These are phyloP conservation scores for Caenorhabditis macrosperma DNA, from an alignment of 2,888 invertebrate genomes.

Conservation along the genomic window DNA sequence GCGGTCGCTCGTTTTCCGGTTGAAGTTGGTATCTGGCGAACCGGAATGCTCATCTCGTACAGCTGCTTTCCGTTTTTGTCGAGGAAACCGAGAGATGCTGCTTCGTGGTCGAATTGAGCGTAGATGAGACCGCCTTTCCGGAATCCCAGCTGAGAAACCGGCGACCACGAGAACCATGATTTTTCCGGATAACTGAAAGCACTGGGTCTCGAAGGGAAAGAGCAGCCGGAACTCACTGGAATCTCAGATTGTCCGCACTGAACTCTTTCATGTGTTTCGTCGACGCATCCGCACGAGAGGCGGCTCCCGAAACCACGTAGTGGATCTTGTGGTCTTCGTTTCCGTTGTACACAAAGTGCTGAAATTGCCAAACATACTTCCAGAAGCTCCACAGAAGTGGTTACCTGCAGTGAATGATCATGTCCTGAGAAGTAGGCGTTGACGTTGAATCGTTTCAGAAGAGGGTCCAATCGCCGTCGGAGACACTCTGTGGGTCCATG, in stretches of 20 bases:
- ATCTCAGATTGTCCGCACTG: constrained; percentile 38
- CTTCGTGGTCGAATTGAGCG: constrained; percentile 59
- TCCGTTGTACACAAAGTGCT: constrained; percentile 67
- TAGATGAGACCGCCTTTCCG: constrained; percentile 80
- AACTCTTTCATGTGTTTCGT: constrained; percentile 75
- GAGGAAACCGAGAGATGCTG: constrained; percentile 37
- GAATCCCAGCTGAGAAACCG: constrained; percentile 75
- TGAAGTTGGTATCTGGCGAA: constrained; percentile 19
- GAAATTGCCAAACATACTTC: too few relatives aligned
- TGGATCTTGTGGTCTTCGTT: constrained; percentile 75
- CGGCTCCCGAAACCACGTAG: constrained; percentile 82
- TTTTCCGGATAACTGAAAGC: constrained; percentile 78
- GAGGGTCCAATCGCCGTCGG: constrained; percentile 80
- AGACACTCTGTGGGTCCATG: constrained; percentile 83
- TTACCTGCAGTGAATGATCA: constrained; percentile 82
- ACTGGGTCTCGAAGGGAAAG: neutral
- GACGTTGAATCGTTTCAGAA: constrained; percentile 81
- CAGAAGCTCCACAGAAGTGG: too few relatives aligned
- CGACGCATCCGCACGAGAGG: constrained; percentile 81
- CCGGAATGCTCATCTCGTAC: constrained; percentile 28
- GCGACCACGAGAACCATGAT: constrained; percentile 66
- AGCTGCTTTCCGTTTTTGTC: constrained; percentile 49
- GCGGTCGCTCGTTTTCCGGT: constrained; percentile 3
- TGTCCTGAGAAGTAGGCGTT: constrained; percentile 82
- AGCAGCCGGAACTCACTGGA: constrained; percentile 60